phyloP scores from a whole-genome alignment of 2,797 vertebrate genomes.

The Euphonia xanthogaster region DNA sequence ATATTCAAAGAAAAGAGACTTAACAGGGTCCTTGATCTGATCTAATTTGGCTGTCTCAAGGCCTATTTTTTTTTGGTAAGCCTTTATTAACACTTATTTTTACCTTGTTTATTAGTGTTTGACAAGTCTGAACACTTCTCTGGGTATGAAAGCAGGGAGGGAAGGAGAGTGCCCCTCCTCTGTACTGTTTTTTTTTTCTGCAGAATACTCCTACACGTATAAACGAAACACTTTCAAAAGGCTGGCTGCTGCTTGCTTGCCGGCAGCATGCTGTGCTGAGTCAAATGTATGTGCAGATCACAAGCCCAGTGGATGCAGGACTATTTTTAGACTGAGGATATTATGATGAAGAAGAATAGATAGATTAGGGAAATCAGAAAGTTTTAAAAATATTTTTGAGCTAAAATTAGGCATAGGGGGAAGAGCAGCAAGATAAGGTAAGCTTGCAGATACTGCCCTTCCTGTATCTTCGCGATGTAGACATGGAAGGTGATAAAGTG shows the following conservation, averaged over 20 bases:
- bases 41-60: background rate
- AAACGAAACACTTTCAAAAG: background rate
- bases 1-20: background rate
- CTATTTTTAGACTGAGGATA: conserved; percentile 57
- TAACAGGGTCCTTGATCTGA: background rate
- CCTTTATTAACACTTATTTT: background rate
- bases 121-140: conserved; percentile 37
- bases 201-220: conserved; percentile 31
- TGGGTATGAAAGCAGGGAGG: background rate
- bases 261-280: conserved; percentile 58
- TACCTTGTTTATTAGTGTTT: background rate
- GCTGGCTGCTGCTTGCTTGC: conserved; percentile 37
- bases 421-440: background rate
- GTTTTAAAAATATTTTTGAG: conserved; percentile 37
- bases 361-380: conserved; percentile 2
- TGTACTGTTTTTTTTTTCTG: background rate
- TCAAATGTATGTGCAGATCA: conserved; percentile 61
- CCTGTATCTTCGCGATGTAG: background rate
- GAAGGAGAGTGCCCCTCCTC: background rate
- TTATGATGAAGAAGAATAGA: conserved; percentile 10
- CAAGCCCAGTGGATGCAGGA: conserved; percentile 37
- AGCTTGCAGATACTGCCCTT: background rate
- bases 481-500: background rate
- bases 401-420: background rate
- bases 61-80: background rate